Evolutionary conservation across 2,113 vertebrate genomes (phyloP).

Genomic region (Microcebus murinus): DNA sequence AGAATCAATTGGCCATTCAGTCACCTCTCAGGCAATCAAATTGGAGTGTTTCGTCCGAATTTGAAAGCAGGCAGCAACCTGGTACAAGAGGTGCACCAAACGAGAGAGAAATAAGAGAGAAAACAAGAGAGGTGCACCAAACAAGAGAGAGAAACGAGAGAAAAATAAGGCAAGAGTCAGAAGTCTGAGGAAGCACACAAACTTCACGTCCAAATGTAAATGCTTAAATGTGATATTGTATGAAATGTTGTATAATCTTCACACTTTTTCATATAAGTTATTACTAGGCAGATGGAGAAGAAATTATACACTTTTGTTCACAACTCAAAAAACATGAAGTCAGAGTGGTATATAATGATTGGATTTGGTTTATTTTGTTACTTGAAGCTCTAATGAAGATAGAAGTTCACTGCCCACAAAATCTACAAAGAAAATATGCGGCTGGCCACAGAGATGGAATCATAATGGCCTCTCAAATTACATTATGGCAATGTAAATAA

Average conservation of each 20-base stretch:
- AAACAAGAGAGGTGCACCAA: neutral
- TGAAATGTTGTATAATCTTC: neutral
- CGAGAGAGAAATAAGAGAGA: neutral
- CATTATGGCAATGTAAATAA: slow-evolving; percentile 65
- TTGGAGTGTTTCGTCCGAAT: neutral
- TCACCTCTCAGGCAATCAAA: neutral
- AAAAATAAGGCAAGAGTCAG: neutral
- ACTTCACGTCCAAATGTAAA: neutral
- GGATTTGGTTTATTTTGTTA: slow-evolving; percentile 19
- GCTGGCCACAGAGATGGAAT: slow-evolving; percentile 47
- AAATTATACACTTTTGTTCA: neutral
- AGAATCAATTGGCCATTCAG: neutral
- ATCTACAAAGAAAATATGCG: slow-evolving; percentile 27
- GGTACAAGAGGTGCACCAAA: accelerated
- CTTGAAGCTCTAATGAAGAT: slow-evolving; percentile 15
- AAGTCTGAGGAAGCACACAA: neutral
- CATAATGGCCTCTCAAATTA: slow-evolving; percentile 56
- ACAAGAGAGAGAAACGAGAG: neutral
- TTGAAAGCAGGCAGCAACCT: neutral
- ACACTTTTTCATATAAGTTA: neutral
- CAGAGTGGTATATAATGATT: neutral
- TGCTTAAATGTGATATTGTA: neutral
- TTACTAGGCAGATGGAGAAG: neutral
- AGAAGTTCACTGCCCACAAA: slow-evolving; percentile 14
- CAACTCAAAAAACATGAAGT: neutral